Evolutionary conservation across 2,797 vertebrate species (phyloP), one percentile per base, ranked within the genome.

Genomic region (Chaenodraco wilsoni): DNA sequence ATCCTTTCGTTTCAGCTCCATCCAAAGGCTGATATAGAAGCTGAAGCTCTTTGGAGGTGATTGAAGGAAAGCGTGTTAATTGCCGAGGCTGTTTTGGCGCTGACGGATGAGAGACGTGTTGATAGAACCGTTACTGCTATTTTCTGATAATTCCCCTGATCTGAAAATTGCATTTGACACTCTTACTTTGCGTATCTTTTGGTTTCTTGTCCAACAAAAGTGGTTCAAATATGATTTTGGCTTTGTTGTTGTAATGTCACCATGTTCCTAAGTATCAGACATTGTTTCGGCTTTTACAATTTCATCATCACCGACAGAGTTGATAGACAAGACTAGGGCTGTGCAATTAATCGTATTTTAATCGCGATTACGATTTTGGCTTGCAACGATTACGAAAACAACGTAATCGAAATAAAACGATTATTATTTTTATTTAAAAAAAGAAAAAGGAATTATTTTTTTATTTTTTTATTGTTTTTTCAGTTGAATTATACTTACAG

Each of bases 11-110:
- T 70, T 77, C 64, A 50, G 58, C 70, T 58, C 52, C 49, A 31
- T 78, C 65, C 72, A 72, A 76, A 63, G 57, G 59, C 65, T 73
- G 69, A 72, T 67, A 74, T 14, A 65, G 81, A 44, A 31, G 59
- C 63, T 9, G 73, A 88, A 84, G 74, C 17, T 2, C 69, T 37
- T 85, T 54, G 69, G 50, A 88, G 69, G 65, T 37, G 13, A 51
- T 50, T 81, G 85, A 85, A 52, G 76, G 78, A 54, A 84, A 84
- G 72, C 54, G 23, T 78, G 81, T 69, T 85, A 87, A 88, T 88
- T 80, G 65, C 67, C 16, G 11, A 61, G 75, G 63, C 75, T 69
- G 62, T 60, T 75, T 66, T 71, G 63, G 64, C 45, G 12, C 43
- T 16, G 46, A 66, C 19, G 40, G 51, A 48, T 62, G 61, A 86